Base-by-base conservation (phyloP, 92 coral and sea anemone species). In the Heliopora coerulea region DNA sequence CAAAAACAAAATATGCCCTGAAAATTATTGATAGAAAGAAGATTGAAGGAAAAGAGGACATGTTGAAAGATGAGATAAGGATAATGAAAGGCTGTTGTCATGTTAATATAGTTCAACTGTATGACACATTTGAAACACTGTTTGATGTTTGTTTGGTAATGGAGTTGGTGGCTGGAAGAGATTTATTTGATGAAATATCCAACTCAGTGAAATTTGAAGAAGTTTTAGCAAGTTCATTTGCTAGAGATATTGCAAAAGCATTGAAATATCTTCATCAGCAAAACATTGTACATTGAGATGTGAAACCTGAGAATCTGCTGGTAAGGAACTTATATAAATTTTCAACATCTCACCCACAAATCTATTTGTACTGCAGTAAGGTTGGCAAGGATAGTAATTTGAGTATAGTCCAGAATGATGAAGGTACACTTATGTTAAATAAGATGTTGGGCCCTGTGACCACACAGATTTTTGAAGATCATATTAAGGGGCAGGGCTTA, bases 281-380 rank as follows among this genome's bases (percentile, higher is more conserved):
- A 74, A 86, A 84, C 39, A 85, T 95, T 24, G 99, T 95, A 15
- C 99, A 95, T 57, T 79, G 99, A 62, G 99, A 95, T 33, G 61
- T 95, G n/a, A 95, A 95, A 79, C 99, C 99, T 9, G 99, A 95
- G 78, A 95, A 95, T 62, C 81, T 95, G 17, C 78, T 95, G 80
- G 99, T 95, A 82, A 83, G 98, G 75, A 39, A n/a, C 37, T 15
- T 76, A n/a, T n/a, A n/a, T n/a, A n/a, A n/a, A n/a, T n/a, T n/a
- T n/a, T n/a, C n/a, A n/a, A n/a, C n/a, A n/a, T n/a, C n/a, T n/a
- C n/a, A n/a, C n/a, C n/a, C n/a, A n/a, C n/a, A n/a, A n/a, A n/a
- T n/a, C n/a, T n/a, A n/a, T n/a, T n/a, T n/a, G n/a, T n/a, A n/a
- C n/a, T n/a, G n/a, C n/a, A n/a, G n/a, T n/a, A n/a, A n/a, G n/a